phyloP scores from a whole-genome alignment of 2,888 invertebrate genomes.

The Galerucella nymphaeae region DNA sequence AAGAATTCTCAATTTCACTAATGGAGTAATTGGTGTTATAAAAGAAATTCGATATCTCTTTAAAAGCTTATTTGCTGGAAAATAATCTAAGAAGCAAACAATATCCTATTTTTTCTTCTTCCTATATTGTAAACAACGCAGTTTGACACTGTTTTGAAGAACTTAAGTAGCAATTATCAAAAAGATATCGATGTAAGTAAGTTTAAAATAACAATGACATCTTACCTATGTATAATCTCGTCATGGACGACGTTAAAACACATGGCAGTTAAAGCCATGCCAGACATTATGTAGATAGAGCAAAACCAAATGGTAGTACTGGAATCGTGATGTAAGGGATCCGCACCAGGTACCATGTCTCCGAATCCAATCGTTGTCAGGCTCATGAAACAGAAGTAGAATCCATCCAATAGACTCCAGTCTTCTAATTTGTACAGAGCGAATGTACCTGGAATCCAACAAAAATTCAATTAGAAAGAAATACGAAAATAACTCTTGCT shows the following conservation, averaged over 20 bases:
- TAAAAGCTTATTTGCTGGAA: background rate
- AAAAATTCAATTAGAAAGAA: background rate
- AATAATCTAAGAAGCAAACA: background rate
- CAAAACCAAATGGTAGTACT: slow-evolving; percentile 88
- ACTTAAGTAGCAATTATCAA: no score
- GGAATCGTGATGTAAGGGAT: slow-evolving; percentile 71
- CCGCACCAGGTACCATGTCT: slow-evolving; percentile 81
- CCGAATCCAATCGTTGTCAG: slow-evolving; percentile 93
- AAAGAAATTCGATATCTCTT: background rate
- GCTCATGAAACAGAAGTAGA: slow-evolving; percentile 96
- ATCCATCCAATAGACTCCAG: slow-evolving; percentile 89
- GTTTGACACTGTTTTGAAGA: no score
- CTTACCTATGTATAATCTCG: slow-evolving; percentile 81
- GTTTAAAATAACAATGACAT: background rate
- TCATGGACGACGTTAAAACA: slow-evolving; percentile 91
- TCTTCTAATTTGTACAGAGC: slow-evolving; percentile 90
- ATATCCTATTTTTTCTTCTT: background rate
- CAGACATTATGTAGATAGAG: slow-evolving; percentile 86
- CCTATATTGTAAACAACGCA: no score
- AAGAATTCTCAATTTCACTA: slow-evolving; percentile 12
- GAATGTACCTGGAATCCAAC: slow-evolving; percentile 60
- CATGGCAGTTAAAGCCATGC: slow-evolving; percentile 90
- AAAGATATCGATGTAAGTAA: no score
- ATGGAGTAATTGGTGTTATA: slow-evolving; percentile 11
- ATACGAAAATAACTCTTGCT: no score